These are phyloP conservation scores for Epinephelus awoara DNA, from an alignment of 2,797 vertebrate species.

Conservation along the genomic window DNA sequence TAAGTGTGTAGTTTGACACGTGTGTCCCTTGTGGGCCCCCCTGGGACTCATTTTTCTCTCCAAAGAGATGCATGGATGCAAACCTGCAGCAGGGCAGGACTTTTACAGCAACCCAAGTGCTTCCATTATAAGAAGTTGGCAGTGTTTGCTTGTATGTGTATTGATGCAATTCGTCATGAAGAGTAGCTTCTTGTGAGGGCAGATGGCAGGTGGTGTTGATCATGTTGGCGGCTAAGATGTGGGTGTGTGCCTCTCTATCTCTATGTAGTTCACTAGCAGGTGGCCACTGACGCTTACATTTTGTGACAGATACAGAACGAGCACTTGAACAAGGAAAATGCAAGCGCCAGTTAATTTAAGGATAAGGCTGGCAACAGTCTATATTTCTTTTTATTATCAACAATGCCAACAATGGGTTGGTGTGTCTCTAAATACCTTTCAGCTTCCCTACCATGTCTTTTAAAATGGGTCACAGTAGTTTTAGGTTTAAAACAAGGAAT, in stretches of 20 bases:
- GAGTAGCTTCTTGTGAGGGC: constrained; percentile 56
- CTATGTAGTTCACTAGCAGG: constrained; percentile 30
- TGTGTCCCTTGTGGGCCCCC: constrained; percentile 58
- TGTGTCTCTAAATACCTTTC: not conserved
- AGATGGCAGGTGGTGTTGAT: constrained; percentile 62
- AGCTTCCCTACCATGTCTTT: not conserved
- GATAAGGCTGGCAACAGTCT: not conserved
- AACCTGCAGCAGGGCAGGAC: constrained; percentile 52
- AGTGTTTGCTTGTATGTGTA: constrained; percentile 47
- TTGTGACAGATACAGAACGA: not conserved
- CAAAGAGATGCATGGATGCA: constrained; percentile 75
- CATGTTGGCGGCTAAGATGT: constrained; percentile 38
- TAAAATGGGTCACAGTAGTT: too few species aligned
- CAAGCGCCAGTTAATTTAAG: not conserved
- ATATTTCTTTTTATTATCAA: not conserved
- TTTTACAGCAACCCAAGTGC: constrained; percentile 51
- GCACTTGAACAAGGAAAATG: not conserved
- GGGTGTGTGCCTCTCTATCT: constrained; percentile 37
- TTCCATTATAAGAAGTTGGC: constrained; percentile 55
- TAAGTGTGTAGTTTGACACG: constrained; percentile 82
- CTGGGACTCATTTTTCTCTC: constrained; percentile 65
- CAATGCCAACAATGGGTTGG: not conserved
- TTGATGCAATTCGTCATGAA: constrained; percentile 67
- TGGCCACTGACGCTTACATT: constrained; percentile 34
- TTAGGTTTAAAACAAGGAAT: too few species aligned